Evolutionary conservation across 2,888 invertebrate genomes (phyloP).

Genomic region (Melanotus villosus): DNA sequence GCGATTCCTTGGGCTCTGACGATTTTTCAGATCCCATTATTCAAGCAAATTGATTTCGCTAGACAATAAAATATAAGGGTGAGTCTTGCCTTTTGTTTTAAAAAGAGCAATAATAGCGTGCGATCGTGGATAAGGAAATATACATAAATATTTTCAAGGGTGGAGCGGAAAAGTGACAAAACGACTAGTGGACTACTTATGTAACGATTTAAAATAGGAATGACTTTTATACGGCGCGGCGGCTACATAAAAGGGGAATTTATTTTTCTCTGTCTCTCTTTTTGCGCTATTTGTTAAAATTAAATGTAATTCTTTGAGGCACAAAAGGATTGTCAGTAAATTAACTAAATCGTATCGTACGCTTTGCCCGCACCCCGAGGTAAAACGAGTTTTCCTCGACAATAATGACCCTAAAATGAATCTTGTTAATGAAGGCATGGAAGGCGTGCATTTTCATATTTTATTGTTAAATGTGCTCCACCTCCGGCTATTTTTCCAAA

Average conservation of each 20-base stretch:
- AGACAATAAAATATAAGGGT: neutral
- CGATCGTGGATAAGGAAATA: too few relatives aligned
- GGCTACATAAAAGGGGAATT: too few relatives aligned
- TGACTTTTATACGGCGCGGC: too few relatives aligned
- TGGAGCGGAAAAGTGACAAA: too few relatives aligned
- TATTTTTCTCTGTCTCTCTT: too few relatives aligned
- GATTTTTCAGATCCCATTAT: slow-evolving; percentile 3
- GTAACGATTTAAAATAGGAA: too few relatives aligned
- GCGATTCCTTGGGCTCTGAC: neutral
- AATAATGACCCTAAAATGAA: neutral
- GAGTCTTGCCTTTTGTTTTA: too few relatives aligned
- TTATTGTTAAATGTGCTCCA: neutral
- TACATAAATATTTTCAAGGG: too few relatives aligned
- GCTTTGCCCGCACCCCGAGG: neutral
- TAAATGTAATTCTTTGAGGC: neutral
- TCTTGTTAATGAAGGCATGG: neutral
- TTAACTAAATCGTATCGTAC: neutral
- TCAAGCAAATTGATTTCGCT: slow-evolving; percentile 11
- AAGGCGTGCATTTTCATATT: neutral
- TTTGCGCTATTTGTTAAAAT: neutral
- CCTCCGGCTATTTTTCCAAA: neutral
- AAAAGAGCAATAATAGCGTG: too few relatives aligned
- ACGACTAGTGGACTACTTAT: too few relatives aligned
- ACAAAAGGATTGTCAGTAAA: neutral
- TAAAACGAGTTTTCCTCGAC: neutral